A percentile compares a stretch with the other conserved stretches of the same genome.
Conservation (phyloP, 1,140 invertebrate genomes). For the Bombyx mandarina region DNA sequence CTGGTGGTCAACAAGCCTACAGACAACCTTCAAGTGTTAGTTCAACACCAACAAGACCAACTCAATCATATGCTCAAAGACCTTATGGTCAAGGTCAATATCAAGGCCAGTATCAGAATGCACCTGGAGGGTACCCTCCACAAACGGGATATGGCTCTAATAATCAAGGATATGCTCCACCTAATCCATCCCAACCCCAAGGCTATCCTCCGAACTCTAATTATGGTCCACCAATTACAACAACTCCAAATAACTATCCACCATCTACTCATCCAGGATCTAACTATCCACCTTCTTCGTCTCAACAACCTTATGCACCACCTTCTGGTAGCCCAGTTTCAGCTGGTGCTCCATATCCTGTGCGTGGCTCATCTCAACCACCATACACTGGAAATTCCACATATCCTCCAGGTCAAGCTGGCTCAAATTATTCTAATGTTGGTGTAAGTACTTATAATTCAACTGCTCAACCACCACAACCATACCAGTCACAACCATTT, state of each 20-base stretch:
- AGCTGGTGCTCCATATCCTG: slow-evolving; percentile 59
- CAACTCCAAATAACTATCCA: slow-evolving; percentile 63
- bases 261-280: slow-evolving; percentile 60
- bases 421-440: slow-evolving; percentile 57
- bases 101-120: slow-evolving; percentile 67
- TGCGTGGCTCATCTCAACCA: slow-evolving; percentile 49
- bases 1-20: slow-evolving; percentile 50
- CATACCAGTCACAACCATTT: slow-evolving; percentile 66
- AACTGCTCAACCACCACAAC: slow-evolving; percentile 53
- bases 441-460: slow-evolving; percentile 61
- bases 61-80: slow-evolving; percentile 66
- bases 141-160: slow-evolving; percentile 63
- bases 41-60: slow-evolving; percentile 57
- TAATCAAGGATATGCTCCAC: slow-evolving; percentile 65
- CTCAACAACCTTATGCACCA: slow-evolving; percentile 61
- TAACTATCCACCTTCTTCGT: slow-evolving; percentile 60
- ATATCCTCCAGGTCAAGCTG: slow-evolving; percentile 57
- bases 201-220: slow-evolving; percentile 64
- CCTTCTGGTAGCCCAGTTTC: slow-evolving; percentile 61
- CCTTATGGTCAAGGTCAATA: slow-evolving; percentile 68
- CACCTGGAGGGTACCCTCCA: slow-evolving; percentile 55
- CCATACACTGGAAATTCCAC: slow-evolving; percentile 57
- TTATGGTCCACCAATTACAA: slow-evolving; percentile 69
- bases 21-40: slow-evolving; percentile 57
- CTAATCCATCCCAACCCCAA: slow-evolving; percentile 58